Evolutionary conservation across 2,888 invertebrate species (phyloP).

Genomic region (Platycheirus albimanus): DNA sequence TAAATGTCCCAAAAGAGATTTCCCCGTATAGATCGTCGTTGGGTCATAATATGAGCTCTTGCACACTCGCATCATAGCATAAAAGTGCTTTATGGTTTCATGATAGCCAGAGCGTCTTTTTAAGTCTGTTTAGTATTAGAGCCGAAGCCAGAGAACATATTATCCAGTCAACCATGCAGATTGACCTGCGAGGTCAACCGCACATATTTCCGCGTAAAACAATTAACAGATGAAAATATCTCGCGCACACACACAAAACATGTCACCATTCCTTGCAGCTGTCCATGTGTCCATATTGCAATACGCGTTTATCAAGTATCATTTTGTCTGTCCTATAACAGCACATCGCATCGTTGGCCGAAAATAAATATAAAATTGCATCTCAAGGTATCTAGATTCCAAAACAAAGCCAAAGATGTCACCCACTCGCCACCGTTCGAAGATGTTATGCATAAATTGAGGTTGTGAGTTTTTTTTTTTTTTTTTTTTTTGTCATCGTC

Average conservation of each 20-base stretch:
- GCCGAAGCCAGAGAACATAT: slow-evolving; percentile 10
- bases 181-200: slow-evolving; percentile 62
- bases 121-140: neutral
- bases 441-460: slow-evolving; percentile 68
- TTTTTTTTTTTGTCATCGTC: slow-evolving; percentile 43
- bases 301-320: slow-evolving; percentile 59
- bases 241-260: slow-evolving; percentile 23
- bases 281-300: slow-evolving; percentile 33
- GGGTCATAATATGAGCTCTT: slow-evolving; percentile 31
- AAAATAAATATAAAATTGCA: slow-evolving; percentile 32
- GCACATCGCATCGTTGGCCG: neutral
- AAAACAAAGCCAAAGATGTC: slow-evolving; percentile 69
- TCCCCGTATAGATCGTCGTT: slow-evolving; percentile 53
- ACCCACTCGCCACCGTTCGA: slow-evolving; percentile 72
- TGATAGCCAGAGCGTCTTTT: slow-evolving; percentile 38
- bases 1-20: slow-evolving; percentile 35
- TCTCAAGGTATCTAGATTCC: slow-evolving; percentile 50
- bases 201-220: slow-evolving; percentile 68
- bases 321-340: slow-evolving; percentile 34
- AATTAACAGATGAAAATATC: slow-evolving; percentile 69
- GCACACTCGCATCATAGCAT: slow-evolving; percentile 35
- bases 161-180: slow-evolving; percentile 42
- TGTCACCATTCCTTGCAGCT: slow-evolving; percentile 40
- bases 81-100: slow-evolving; percentile 64
- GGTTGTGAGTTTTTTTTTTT: slow-evolving; percentile 47